These are phyloP conservation scores for Pollenia labialis DNA, from an alignment of 2,888 invertebrate genomes.

Conservation along the genomic window DNA sequence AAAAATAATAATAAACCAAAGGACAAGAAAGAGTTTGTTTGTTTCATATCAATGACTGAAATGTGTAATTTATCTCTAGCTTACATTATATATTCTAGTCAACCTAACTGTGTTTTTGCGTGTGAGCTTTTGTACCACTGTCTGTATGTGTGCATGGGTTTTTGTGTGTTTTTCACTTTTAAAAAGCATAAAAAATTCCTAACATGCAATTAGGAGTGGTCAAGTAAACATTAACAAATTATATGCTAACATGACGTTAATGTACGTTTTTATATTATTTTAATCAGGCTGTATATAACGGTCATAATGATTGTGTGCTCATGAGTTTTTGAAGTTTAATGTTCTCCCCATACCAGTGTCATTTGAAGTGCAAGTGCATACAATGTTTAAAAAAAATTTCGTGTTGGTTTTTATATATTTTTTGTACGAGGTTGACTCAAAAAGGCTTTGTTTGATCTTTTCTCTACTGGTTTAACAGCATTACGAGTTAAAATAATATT, in stretches of 20 bases:
- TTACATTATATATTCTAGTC: slow-evolving; percentile 75
- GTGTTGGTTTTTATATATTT: background rate
- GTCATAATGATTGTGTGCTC: slow-evolving; percentile 49
- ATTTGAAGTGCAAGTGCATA: slow-evolving; percentile 53
- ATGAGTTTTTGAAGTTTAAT: slow-evolving; percentile 19
- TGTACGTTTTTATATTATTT: slow-evolving; percentile 64
- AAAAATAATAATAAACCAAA: background rate
- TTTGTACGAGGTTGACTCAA: background rate
- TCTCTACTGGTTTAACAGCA: background rate
- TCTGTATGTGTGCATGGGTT: slow-evolving; percentile 15
- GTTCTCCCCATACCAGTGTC: slow-evolving; percentile 4
- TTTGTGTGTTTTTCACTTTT: background rate
- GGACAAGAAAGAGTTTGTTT: background rate
- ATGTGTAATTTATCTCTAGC: slow-evolving; percentile 31
- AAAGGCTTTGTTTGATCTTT: background rate
- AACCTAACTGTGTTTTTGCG: slow-evolving; percentile 47
- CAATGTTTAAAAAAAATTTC: background rate
- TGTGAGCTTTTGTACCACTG: background rate
- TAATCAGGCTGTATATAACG: slow-evolving; percentile 63
- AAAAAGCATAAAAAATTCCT: slow-evolving; percentile 75
- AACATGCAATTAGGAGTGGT: slow-evolving; percentile 80
- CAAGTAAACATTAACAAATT: slow-evolving; percentile 81
- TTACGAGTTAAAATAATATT: no score
- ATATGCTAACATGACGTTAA: slow-evolving; percentile 78
- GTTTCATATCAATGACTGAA: background rate